Conservation (phyloP, 2,888 invertebrate genomes). For the Abrostola triplasia region DNA sequence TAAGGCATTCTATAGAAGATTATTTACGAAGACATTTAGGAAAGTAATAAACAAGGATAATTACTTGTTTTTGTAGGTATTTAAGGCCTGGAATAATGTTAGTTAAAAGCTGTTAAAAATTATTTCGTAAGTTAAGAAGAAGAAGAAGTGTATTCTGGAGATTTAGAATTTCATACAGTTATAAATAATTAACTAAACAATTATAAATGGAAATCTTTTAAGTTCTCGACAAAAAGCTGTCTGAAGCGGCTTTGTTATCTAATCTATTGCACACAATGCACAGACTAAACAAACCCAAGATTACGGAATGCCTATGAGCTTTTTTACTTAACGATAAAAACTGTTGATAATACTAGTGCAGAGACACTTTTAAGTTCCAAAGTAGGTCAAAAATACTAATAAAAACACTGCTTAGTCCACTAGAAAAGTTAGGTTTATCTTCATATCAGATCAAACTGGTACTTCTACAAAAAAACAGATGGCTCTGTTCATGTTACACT, state of each 20-base stretch:
- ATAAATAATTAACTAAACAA: too few relatives aligned
- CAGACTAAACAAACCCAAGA: slow-evolving; percentile 42
- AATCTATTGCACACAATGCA: slow-evolving; percentile 31
- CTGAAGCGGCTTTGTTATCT: slow-evolving; percentile 35
- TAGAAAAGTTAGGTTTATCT: neutral
- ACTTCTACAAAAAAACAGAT: neutral
- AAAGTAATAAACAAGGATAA: too few relatives aligned
- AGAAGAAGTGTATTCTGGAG: too few relatives aligned
- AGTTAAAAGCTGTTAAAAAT: too few relatives aligned
- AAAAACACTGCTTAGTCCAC: too few relatives aligned
- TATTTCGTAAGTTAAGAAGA: too few relatives aligned
- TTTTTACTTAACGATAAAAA: slow-evolving; percentile 28
- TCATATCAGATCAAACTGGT: neutral
- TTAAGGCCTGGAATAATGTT: too few relatives aligned
- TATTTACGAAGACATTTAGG: neutral
- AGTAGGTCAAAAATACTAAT: neutral
- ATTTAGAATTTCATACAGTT: too few relatives aligned
- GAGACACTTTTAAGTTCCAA: slow-evolving; percentile 13
- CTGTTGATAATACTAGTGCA: neutral
- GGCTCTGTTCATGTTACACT: neutral
- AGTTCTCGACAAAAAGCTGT: slow-evolving; percentile 14
- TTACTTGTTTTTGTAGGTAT: too few relatives aligned
- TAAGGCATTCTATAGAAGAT: slow-evolving; percentile 10
- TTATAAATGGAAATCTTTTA: neutral
- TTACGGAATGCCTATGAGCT: slow-evolving; percentile 29